These are phyloP conservation scores for Danaus chrysippus DNA, from an alignment of 2,888 invertebrate species.

Conservation along the genomic window DNA sequence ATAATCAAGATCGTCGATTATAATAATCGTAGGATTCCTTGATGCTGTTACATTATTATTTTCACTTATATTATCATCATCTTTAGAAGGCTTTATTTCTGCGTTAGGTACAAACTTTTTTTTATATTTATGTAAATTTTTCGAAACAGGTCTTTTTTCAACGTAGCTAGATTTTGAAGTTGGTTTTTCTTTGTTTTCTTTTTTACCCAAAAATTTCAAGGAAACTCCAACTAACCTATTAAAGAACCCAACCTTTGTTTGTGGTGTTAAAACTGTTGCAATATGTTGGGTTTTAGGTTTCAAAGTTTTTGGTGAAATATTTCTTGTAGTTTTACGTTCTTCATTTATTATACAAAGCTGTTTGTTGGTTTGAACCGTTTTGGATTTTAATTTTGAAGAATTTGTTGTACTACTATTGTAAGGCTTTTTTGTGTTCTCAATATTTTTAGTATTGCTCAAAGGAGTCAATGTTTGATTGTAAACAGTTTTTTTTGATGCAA, in stretches of 20 bases:
- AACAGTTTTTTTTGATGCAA: neutral
- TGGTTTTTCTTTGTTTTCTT: neutral
- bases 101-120: neutral
- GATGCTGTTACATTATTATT: conserved; percentile 20
- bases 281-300: conserved; percentile 16
- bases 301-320: conserved; percentile 6
- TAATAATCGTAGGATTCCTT: conserved; percentile 39
- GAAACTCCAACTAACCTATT: conserved; percentile 1
- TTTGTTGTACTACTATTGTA: no score
- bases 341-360: neutral
- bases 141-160: neutral
- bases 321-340: conserved; percentile 7
- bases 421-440: no score
- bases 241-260: neutral
- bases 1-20: conserved; percentile 36
- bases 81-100: neutral
- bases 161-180: neutral
- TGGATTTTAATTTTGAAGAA: no score
- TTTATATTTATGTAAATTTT: neutral
- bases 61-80: conserved; percentile 2
- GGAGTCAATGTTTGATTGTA: no score
- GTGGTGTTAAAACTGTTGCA: neutral
- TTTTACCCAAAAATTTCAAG: neutral
- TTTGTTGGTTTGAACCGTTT: neutral
- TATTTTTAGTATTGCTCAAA: no score